These are phyloP conservation scores for Stegana nigrithorax DNA, from an alignment of 2,888 invertebrate genomes.

Conservation along the genomic window DNA sequence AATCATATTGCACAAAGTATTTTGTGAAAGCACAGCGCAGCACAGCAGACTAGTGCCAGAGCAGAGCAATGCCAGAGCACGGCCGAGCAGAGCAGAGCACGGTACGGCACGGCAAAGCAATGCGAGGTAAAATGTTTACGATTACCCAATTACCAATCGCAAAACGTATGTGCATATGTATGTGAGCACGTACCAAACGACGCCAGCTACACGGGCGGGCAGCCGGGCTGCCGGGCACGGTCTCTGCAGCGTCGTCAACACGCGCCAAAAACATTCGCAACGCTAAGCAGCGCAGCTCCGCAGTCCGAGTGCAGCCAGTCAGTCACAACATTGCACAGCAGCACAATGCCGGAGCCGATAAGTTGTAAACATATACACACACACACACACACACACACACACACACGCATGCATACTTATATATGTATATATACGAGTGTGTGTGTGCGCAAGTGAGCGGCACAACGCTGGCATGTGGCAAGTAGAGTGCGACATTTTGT, in stretches of 20 bases:
- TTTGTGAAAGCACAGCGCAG: too few species aligned
- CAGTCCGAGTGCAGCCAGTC: slow-evolving; percentile 54
- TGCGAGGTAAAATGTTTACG: slow-evolving; percentile 42
- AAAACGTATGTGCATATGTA: slow-evolving; percentile 50
- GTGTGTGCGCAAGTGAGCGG: too few species aligned
- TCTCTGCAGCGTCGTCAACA: background rate
- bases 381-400: slow-evolving; percentile 6
- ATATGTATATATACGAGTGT: slow-evolving; percentile 10
- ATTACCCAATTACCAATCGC: slow-evolving; percentile 61
- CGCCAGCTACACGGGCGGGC: too few species aligned
- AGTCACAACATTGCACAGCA: slow-evolving; percentile 40
- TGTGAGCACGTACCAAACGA: background rate
- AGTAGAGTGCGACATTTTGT: too few species aligned
- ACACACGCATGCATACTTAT: background rate
- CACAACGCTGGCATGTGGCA: too few species aligned
- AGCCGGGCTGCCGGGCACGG: too few species aligned
- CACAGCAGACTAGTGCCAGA: too few species aligned
- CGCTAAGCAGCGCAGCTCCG: slow-evolving; percentile 57
- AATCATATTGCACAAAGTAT: slow-evolving; percentile 49
- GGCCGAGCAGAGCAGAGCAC: too few species aligned
- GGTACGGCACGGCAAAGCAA: background rate
- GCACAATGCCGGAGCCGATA: background rate
- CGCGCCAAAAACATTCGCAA: slow-evolving; percentile 27
- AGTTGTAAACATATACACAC: background rate
- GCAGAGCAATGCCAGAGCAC: too few species aligned